A percentile compares a stretch with the other conserved stretches of the same genome.
Evolutionary conservation across 2,797 vertebrate species (phyloP).

Genomic region (Chelon auratus): DNA sequence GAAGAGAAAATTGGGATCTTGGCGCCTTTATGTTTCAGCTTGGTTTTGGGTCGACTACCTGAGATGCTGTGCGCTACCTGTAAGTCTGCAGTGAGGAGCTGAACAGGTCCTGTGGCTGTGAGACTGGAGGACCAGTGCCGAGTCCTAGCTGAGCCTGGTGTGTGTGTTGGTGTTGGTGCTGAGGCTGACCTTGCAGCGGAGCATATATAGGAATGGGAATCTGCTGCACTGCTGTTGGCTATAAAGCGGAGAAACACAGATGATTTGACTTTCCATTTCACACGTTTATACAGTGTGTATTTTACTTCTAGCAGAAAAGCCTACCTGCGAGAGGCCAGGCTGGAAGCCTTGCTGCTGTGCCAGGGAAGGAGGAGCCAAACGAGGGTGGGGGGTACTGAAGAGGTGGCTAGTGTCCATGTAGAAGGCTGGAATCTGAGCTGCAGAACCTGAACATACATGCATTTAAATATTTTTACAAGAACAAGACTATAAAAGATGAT

Average conservation of each 20-base stretch:
- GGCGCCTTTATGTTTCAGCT: neutral
- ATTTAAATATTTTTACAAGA: neutral
- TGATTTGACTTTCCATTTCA: neutral
- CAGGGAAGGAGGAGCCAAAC: constrained; percentile 93
- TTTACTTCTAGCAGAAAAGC: neutral
- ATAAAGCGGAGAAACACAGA: constrained; percentile 15
- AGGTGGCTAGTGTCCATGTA: constrained; percentile 99
- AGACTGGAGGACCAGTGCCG: constrained; percentile 91
- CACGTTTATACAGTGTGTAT: neutral
- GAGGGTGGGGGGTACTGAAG: constrained; percentile 94
- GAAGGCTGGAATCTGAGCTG: constrained; percentile 97
- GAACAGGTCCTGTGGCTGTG: constrained; percentile 97
- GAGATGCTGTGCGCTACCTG: constrained; percentile 81
- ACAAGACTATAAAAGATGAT: neutral
- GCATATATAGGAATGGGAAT: constrained; percentile 99
- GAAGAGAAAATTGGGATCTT: neutral
- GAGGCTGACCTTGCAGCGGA: constrained; percentile 95
- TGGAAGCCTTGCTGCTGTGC: constrained; percentile 97
- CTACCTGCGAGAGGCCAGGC: constrained; percentile 98
- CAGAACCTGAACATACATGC: constrained; percentile 75
- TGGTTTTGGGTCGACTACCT: neutral
- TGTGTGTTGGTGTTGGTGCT: constrained; percentile 83
- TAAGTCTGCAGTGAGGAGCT: constrained; percentile 95
- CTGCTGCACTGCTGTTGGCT: constrained; percentile 96
- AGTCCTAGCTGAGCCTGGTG: constrained; percentile 95